A percentile compares a stretch with the other conserved stretches of the same genome.
Evolutionary conservation across 2,113 vertebrate genomes (phyloP).

Genomic region (Tragelaphus buxtoni): DNA sequence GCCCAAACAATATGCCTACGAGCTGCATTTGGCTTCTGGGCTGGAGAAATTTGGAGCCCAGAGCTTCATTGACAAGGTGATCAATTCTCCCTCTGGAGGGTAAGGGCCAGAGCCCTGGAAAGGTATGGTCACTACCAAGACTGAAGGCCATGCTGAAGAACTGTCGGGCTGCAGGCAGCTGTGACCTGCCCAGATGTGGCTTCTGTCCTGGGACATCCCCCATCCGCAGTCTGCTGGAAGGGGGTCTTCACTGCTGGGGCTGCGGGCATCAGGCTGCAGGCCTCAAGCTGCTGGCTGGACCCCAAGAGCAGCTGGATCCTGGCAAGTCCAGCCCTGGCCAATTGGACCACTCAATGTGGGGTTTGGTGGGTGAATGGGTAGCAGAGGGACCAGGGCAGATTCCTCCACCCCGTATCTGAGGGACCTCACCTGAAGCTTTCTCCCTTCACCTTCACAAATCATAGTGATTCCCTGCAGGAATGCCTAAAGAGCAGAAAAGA

Average conservation of each 20-base stretch:
- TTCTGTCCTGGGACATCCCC: not conserved
- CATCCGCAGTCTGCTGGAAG: not conserved
- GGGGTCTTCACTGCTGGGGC: accelerated
- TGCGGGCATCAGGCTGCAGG: too few relatives aligned
- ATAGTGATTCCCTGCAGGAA: not conserved
- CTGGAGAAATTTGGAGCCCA: not conserved
- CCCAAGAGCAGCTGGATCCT: not conserved
- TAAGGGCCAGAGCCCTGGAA: not conserved
- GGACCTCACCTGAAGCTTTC: not conserved
- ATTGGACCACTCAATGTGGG: not conserved
- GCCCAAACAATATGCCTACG: not conserved
- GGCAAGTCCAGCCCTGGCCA: not conserved
- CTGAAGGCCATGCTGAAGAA: not conserved
- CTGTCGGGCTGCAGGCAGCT: not conserved
- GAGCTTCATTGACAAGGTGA: not conserved
- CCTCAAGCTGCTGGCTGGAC: not conserved
- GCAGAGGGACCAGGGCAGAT: not conserved
- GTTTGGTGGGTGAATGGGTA: not conserved
- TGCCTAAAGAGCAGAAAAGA: not conserved
- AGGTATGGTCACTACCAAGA: not conserved
- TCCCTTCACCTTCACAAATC: not conserved
- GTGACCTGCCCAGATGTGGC: not conserved
- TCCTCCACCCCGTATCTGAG: not conserved
- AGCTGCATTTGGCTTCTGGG: not conserved
- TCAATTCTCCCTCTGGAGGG: not conserved